A percentile compares a stretch with the other conserved stretches of the same genome.
These are phyloP conservation scores for Sarcophaga rosellei DNA, from an alignment of 2,888 invertebrate genomes.

Conservation along the genomic window DNA sequence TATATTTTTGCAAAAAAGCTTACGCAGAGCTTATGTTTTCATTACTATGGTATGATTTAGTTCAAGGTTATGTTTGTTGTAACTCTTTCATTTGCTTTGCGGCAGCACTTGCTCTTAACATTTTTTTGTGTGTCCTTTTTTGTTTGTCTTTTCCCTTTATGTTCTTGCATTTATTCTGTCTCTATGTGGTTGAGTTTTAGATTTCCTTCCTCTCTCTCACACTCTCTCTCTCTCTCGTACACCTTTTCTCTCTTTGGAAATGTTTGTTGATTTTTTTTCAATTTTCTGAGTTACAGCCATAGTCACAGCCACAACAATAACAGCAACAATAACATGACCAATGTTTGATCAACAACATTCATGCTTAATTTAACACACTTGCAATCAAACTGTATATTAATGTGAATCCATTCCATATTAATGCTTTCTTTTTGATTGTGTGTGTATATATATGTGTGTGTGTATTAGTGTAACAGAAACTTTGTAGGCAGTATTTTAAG, in stretches of 20 bases:
- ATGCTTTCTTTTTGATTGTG: background rate
- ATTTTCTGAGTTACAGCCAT: too few species aligned
- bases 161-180: too few species aligned
- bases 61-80: constrained; percentile 15
- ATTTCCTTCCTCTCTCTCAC: too few species aligned
- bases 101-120: background rate
- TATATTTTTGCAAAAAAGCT: constrained; percentile 4
- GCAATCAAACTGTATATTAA: background rate
- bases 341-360: constrained; percentile 21
- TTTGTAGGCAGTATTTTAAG: constrained; percentile 17
- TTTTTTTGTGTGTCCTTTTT: background rate
- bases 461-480: background rate
- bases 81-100: background rate
- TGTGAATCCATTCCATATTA: background rate
- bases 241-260: too few species aligned
- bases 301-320: background rate
- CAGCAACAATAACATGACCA: background rate
- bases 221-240: too few species aligned
- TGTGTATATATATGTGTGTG: background rate
- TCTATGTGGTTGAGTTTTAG: too few species aligned
- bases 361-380: constrained; percentile 30
- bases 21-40: constrained; percentile 3
- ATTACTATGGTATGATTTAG: background rate
- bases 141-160: too few species aligned
- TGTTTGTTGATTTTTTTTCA: too few species aligned